Conservation (phyloP, 2,113 vertebrate species). For the Isichthys henryi region DNA sequence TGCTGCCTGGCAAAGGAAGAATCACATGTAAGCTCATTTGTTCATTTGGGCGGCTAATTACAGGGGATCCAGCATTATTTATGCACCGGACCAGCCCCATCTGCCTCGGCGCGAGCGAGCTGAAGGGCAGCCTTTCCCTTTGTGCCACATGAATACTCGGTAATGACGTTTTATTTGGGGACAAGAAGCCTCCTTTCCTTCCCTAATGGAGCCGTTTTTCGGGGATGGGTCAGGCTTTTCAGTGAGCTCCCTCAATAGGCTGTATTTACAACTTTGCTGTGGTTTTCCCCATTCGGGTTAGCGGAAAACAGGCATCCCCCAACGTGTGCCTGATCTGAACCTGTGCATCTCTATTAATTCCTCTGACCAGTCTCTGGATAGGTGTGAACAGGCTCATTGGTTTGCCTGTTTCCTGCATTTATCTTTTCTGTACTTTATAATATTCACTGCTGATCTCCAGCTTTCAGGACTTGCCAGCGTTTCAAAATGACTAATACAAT, state of each 20-base stretch:
- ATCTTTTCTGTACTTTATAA: not conserved
- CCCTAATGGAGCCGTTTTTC: conserved; percentile 20
- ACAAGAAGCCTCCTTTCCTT: conserved; percentile 79
- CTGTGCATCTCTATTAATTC: not conserved
- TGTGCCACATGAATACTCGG: conserved; percentile 97
- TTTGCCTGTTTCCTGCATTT: not conserved
- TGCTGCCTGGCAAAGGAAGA: conserved; percentile 79
- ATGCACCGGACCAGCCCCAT: conserved; percentile 96
- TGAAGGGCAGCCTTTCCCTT: conserved; percentile 94
- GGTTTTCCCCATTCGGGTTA: not conserved
- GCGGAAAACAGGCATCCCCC: not conserved
- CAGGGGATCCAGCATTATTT: conserved; percentile 93
- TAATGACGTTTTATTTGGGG: conserved; percentile 99
- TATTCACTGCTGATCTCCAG: not conserved
- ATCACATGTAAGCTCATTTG: conserved; percentile 99
- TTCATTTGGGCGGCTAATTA: conserved; percentile 99
- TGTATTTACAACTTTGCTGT: conserved; percentile 14
- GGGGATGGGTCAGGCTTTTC: conserved; percentile 67
- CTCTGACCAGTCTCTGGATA: not conserved
- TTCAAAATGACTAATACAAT: not conserved
- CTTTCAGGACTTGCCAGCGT: not conserved
- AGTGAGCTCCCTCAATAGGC: not conserved
- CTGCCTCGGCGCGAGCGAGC: conserved; percentile 92
- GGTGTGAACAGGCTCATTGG: not conserved
- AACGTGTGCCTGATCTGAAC: not conserved